Conservation (phyloP, 2,888 invertebrate species). For the Tachina grossa region DNA sequence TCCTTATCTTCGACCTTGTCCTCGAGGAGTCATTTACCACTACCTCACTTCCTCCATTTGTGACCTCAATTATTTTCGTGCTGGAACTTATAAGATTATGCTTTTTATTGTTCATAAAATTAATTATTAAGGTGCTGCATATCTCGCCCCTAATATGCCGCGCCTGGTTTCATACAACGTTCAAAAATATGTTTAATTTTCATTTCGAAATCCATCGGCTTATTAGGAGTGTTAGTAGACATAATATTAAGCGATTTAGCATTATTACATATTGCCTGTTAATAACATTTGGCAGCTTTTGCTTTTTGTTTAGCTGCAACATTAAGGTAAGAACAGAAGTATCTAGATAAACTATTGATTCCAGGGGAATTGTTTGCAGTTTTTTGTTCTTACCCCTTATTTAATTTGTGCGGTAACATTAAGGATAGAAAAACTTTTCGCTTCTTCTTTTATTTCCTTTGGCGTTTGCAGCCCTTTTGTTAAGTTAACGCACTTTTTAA, state of each 20-base stretch:
- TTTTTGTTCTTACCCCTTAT: not conserved
- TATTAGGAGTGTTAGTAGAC: not conserved
- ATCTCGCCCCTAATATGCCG: too few species aligned
- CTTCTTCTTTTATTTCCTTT: not conserved
- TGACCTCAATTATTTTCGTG: too few species aligned
- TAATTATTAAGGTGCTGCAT: too few species aligned
- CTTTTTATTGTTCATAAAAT: too few species aligned
- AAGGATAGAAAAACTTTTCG: not conserved
- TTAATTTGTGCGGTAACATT: constrained; percentile 1
- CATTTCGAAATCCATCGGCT: not conserved
- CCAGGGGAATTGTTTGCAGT: constrained; percentile 25
- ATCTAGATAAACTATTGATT: constrained; percentile 36
- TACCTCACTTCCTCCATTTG: too few species aligned
- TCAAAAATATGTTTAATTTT: not conserved
- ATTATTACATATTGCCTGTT: not conserved
- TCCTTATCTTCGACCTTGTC: too few species aligned
- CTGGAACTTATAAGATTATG: too few species aligned
- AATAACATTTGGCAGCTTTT: not conserved
- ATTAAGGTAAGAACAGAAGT: not conserved
- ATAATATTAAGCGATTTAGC: not conserved
- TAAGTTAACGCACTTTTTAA: constrained; percentile 78
- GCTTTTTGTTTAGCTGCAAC: not conserved
- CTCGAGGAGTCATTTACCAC: too few species aligned
- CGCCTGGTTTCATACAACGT: not conserved
- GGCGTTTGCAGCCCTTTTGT: constrained; percentile 35